Conservation (phyloP, 2,113 vertebrate species). For the Malaclemys terrapin region DNA sequence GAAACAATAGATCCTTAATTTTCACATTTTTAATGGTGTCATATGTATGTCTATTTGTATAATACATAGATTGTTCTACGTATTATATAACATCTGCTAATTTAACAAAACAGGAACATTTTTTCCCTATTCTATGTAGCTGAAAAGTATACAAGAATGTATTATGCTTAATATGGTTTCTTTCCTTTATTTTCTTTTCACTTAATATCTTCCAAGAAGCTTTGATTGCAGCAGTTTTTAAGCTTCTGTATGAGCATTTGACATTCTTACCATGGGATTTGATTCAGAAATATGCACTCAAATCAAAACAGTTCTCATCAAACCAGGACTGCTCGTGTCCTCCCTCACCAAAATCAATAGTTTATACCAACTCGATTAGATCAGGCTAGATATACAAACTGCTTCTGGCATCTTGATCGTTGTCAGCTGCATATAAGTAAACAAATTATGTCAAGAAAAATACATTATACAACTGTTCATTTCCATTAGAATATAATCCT, state of each 20-base stretch:
- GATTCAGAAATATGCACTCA: slow-evolving; percentile 18
- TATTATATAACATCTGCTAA: neutral
- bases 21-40: neutral
- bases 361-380: neutral
- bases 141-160: neutral
- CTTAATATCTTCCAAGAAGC: neutral
- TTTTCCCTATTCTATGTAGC: neutral
- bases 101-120: neutral
- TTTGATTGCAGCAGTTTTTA: neutral
- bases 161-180: neutral
- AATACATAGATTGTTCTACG: neutral
- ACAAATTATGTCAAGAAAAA: neutral
- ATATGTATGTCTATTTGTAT: neutral
- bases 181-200: neutral
- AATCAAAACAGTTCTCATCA: slow-evolving; percentile 34
- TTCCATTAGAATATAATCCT: neutral
- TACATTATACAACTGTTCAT: neutral
- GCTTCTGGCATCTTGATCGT: neutral
- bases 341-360: slow-evolving; percentile 12
- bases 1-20: neutral
- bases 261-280: slow-evolving; percentile 18
- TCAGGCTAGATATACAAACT: neutral
- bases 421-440: slow-evolving; percentile 27
- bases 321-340: slow-evolving; percentile 5
- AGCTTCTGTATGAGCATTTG: neutral